phyloP scores from a whole-genome alignment of 64 coral and sea anemone genomes.

The Pocillopora verrucosa region DNA sequence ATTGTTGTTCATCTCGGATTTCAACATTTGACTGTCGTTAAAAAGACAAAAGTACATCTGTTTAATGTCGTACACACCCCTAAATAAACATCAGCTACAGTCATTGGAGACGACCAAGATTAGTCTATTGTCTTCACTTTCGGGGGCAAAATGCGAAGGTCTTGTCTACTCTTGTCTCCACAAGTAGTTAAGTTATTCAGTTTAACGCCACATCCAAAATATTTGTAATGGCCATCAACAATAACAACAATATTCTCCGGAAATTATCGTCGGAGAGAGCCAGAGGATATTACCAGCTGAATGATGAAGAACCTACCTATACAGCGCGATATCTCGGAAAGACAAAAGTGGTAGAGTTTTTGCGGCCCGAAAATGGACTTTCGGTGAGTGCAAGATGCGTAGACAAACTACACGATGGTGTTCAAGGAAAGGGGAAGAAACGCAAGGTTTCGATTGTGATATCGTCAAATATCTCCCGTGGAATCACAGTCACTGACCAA shows the following conservation, averaged over 20 bases:
- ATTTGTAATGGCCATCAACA: neutral
- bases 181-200: neutral
- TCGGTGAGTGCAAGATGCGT: slow-evolving; percentile 34
- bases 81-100: no score
- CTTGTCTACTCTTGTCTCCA: neutral
- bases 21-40: neutral
- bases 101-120: no score
- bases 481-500: slow-evolving; percentile 60
- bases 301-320: slow-evolving; percentile 66
- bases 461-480: slow-evolving; percentile 75
- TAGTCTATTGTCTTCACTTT: neutral
- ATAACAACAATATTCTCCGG: neutral
- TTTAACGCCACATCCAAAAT: neutral
- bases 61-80: neutral
- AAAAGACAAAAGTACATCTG: neutral
- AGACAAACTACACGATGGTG: slow-evolving; percentile 36
- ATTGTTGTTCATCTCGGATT: no score
- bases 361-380: slow-evolving; percentile 46
- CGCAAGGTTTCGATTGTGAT: slow-evolving; percentile 71
- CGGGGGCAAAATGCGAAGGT: neutral
- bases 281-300: slow-evolving; percentile 68
- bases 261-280: slow-evolving; percentile 70
- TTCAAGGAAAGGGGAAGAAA: slow-evolving; percentile 7
- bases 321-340: slow-evolving; percentile 60
- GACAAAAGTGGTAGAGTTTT: slow-evolving; percentile 33